These are phyloP conservation scores for Rhimphoctona megacephalus DNA, from an alignment of 2,888 invertebrate genomes.

Conservation along the genomic window DNA sequence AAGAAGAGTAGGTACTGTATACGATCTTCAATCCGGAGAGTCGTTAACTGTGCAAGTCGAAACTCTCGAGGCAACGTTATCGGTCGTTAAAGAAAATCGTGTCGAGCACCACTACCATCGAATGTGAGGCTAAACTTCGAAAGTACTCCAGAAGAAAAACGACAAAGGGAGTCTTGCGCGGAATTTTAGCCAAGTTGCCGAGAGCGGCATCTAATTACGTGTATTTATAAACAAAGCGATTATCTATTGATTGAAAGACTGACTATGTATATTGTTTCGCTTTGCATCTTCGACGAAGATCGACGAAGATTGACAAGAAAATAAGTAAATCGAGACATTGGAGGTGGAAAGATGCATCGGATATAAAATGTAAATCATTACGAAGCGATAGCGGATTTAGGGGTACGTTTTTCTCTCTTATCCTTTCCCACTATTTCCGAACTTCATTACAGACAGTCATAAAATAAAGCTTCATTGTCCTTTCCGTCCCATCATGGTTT, in stretches of 20 bases:
- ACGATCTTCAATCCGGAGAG: conserved; percentile 5
- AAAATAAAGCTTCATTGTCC: conserved; percentile 53
- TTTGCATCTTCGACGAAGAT: conserved; percentile 16
- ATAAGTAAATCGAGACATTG: conserved; percentile 6
- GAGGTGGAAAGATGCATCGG: background rate
- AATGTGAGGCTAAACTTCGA: conserved; percentile 17
- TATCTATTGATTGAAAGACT: conserved; percentile 45
- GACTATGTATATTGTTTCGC: conserved; percentile 42
- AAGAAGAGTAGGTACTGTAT: conserved; percentile 24
- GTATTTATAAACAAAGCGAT: conserved; percentile 4
- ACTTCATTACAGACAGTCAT: conserved; percentile 34
- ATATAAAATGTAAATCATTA: conserved; percentile 60
- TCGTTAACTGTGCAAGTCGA: conserved; percentile 32
- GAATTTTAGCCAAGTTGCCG: conserved; percentile 53
- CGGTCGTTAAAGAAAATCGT: conserved; percentile 46
- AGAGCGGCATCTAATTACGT: conserved; percentile 49
- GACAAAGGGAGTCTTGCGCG: background rate
- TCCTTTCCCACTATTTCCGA: conserved; percentile 10
- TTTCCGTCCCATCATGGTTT: conserved; percentile 27
- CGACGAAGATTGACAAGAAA: conserved; percentile 2
- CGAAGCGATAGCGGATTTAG: conserved; percentile 32
- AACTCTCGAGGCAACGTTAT: conserved; percentile 43
- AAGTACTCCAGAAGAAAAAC: background rate
- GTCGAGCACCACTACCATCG: conserved; percentile 21
- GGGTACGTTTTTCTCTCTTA: conserved; percentile 13